Base-by-base conservation (phyloP, 2,888 invertebrate genomes). In the Thyatira batis region DNA sequence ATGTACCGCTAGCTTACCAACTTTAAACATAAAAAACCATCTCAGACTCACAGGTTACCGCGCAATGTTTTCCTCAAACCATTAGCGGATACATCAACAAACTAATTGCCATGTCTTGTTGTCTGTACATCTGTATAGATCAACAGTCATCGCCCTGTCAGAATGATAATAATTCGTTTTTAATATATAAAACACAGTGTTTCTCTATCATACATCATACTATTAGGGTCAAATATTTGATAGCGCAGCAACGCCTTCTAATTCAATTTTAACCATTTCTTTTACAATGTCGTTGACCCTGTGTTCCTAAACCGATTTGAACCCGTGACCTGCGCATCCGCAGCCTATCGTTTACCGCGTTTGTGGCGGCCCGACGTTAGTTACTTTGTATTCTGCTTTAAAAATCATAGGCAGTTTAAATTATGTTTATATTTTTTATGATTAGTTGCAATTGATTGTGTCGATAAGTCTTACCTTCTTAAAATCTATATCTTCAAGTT, bases 301-400 rank as follows among this genome's bases (percentile, higher is more conserved):
- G 65, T 75, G 75, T 73, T 68, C 52, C 60, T 65, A 65, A 67
- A 67, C 66, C 66, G 72, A 74, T 74, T 79, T 82, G 81, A 82
- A 78, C 84, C 65, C 67, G 55, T 77, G 82, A 82, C 80, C 82
- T 66, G 65, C 55, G 71, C 74, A 78, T 83, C 81, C 82, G 80
- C 73, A 60, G 73, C 67, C 58, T 67, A 59, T 62, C 69, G 62
- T 49, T 56, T 61, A 43, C 33, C 58, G 54, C 44, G 50, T 53
- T n/a, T 53, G 55, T 49, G 52, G 46, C 25, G 46, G 28, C 11
- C 39, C 39, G 17, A 28, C 20, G 33, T 21, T 21, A 33, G 20
- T 13, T 17, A 33, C 49, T 21, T 45, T 23, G 13, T 30, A 33
- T 21, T 33, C 11, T 11, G 8, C n/a, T n/a, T n/a, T n/a, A n/a